Percentiles rank a stretch among this genome's conserved stretches.
phyloP scores from a whole-genome alignment of 2,797 vertebrate species.

The Glyptemys insculpta region DNA sequence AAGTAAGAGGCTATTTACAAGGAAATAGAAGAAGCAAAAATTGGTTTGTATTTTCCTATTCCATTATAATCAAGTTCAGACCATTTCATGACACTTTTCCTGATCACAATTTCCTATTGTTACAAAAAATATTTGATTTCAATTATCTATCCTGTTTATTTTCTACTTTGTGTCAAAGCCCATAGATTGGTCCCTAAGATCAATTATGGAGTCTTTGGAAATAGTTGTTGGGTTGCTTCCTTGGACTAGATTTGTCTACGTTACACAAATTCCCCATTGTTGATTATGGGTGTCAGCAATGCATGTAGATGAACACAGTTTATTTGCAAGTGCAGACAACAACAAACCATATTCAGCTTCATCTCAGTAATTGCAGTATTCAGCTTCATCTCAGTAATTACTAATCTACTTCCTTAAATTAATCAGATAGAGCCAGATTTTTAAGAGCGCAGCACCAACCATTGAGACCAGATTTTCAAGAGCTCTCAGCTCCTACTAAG shows the following conservation, averaged over 20 bases:
- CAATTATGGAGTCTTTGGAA: fast-evolving
- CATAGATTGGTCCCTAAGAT: background rate
- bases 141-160: background rate
- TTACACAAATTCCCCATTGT: background rate
- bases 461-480: background rate
- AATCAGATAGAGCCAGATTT: background rate
- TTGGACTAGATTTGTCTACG: background rate
- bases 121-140: background rate
- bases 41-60: background rate
- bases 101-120: background rate
- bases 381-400: too few species aligned
- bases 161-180: background rate
- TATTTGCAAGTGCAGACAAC: background rate
- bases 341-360: background rate
- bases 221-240: background rate
- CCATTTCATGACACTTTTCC: background rate
- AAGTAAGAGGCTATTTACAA: background rate
- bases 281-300: background rate
- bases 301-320: background rate
- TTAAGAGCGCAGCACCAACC: background rate
- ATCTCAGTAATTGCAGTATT: too few species aligned
- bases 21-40: background rate
- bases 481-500: background rate
- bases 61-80: background rate
- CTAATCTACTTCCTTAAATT: background rate